These are phyloP conservation scores for Tipula unca DNA, from an alignment of 2,888 invertebrate genomes.

Conservation along the genomic window DNA sequence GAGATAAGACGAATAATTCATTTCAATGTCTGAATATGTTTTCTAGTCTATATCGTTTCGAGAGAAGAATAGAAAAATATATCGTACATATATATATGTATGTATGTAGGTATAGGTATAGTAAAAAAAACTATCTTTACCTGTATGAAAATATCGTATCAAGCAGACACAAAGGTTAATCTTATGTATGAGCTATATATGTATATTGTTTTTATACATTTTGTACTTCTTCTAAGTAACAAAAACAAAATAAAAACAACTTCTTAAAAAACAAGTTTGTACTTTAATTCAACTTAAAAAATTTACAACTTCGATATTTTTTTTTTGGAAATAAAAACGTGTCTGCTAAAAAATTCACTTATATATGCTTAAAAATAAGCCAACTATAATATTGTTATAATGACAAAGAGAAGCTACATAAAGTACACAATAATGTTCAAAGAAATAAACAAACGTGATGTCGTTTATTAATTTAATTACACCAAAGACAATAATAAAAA, in stretches of 20 bases:
- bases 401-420: slow-evolving; percentile 1
- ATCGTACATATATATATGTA: neutral
- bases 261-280: neutral
- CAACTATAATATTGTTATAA: neutral
- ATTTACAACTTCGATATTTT: neutral
- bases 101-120: no score
- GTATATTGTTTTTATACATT: neutral
- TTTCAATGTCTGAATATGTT: neutral
- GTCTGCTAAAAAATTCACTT: neutral
- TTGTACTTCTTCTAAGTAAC: neutral
- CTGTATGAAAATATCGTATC: neutral
- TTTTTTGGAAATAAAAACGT: neutral
- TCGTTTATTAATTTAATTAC: neutral
- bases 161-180: neutral
- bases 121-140: neutral
- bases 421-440: neutral
- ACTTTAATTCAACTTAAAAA: neutral
- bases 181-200: neutral
- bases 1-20: neutral
- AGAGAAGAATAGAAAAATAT: neutral
- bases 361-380: neutral
- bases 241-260: neutral
- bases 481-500: neutral
- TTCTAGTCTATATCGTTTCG: no score
- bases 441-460: neutral